Base-by-base conservation (phyloP, 2,888 invertebrate genomes). In the Candidula unifasciata region DNA sequence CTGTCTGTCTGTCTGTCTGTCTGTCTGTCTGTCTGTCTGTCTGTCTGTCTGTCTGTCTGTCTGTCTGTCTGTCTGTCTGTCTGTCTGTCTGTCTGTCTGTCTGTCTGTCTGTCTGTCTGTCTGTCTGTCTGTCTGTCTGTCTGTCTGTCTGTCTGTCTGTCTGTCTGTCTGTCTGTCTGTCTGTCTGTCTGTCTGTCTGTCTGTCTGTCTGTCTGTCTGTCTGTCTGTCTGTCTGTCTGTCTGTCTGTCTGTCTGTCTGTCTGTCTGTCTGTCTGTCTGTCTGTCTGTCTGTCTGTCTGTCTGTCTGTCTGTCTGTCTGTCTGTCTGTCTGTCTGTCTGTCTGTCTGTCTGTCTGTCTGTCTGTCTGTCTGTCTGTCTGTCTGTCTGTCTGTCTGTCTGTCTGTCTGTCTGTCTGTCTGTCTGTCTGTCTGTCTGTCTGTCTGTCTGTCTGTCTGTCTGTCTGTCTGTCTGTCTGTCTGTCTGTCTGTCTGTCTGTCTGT, bases 301-400 rank as follows among this genome's bases (percentile, higher is more conserved):
- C 69, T 85, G 69, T 82, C 57, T 85, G 69, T 82, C 57, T 85
- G 78, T 85, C 69, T 84, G 80, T 85, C 37, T 85, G 69, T 85
- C 69, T 85, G 81, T 84, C 74, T 84, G 81, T 84, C 37, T 84
- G 81, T 81, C 81, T 84, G 74, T 84, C 76, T 81, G 76, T 84
- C 84, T 84, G 66, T 84, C 84, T 84, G 64, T 84, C 84, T 84
- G 64, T 84, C 80, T 81, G n/a, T 84, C 81, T 84, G 27, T 84
- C 84, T 81, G 27, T 84, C 81, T 84, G 37, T 84, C 79, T 84
- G 30, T 80, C 79, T 80, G 30, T 84, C 79, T 84, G 54, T 82
- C 79, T 83, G 21, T 85, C 73, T 82, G 33, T 82, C 76, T 81
- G 54, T 81, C 82, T 71, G 52, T 68, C 78, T 78, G 24, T 54